Evolutionary conservation across 2,797 vertebrate genomes (phyloP), one percentile per base, ranked within the genome.

Genomic region (Gorsachius magnificus): DNA sequence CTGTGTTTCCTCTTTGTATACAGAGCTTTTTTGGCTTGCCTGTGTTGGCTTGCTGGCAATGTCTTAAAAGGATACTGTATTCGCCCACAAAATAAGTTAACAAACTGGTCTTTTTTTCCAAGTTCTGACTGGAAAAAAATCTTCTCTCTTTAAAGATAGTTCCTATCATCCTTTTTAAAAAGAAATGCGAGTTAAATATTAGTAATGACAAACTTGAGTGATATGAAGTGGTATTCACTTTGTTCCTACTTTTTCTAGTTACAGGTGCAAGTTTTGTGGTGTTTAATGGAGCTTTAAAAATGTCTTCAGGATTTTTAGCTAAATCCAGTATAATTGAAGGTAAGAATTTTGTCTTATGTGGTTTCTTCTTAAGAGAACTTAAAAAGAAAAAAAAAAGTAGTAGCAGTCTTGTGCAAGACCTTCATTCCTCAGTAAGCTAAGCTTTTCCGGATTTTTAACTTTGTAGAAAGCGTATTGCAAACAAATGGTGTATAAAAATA

Each of bases 301-400:
- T 98, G 54, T 99, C 99, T 4, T 99, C 99, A 35, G 99, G 99
- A 93, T 99, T 99, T 97, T 98, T 99, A 72, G 99, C 99, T 69
- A 99, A 99, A 97, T 99, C 99, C 93, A 99, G 98, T 97, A 99
- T 99, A 69, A 98, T 99, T 75, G 99, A 99, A 99, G 99, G 99
- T 99, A 98, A 61, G 95, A 88, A 36, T 83, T 92, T 84, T 78
- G 69, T 87, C 22, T 9, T 70, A 0, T 38, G 9, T 66, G 20
- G 11, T 83, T 36, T 76, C 18, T 19, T 93, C 18, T 46, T 72
- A 45, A 68, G 18, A 78, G 13, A 79, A 28, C 16, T 20, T 2
- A 11, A 14, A 29, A 33, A 41, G 6, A 14, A 41, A 54, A 19
- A 46, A 45, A 38, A 13, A 19, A 20, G 41, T 43, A 58, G 7